A percentile compares a stretch with the other conserved stretches of the same genome.
Evolutionary conservation across 2,888 invertebrate genomes (phyloP).

Genomic region (Notocelia uddmanniana): DNA sequence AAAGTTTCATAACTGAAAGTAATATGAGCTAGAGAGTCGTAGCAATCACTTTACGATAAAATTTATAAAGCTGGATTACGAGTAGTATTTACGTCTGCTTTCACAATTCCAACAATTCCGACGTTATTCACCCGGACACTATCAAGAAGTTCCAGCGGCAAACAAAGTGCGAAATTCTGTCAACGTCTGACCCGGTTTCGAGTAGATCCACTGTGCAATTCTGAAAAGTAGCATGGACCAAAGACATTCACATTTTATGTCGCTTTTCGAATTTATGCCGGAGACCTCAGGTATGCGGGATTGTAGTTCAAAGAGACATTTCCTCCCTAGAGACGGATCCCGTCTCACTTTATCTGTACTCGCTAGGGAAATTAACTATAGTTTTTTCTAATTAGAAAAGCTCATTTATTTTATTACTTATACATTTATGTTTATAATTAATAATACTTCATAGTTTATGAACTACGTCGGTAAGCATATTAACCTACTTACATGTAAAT

Average conservation of each 20-base stretch:
- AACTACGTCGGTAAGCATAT: no score
- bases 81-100: neutral
- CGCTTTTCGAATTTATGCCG: neutral
- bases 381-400: constrained; percentile 42
- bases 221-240: neutral
- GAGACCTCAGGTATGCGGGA: constrained; percentile 13
- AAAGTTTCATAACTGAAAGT: no score
- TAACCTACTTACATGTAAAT: no score
- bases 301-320: constrained; percentile 29
- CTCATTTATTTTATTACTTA: neutral
- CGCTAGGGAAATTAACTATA: constrained; percentile 63
- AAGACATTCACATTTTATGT: neutral
- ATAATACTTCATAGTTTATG: neutral
- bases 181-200: constrained; percentile 3
- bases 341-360: constrained; percentile 58
- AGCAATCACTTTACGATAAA: no score
- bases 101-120: neutral
- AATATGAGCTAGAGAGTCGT: no score
- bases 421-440: neutral
- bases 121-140: neutral
- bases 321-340: constrained; percentile 52
- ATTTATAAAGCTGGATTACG: no score
- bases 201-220: neutral
- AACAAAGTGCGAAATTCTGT: constrained; percentile 3
- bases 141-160: constrained; percentile 5